These are phyloP conservation scores for Limnephilus lunatus DNA, from an alignment of 2,888 invertebrate species.

Conservation along the genomic window DNA sequence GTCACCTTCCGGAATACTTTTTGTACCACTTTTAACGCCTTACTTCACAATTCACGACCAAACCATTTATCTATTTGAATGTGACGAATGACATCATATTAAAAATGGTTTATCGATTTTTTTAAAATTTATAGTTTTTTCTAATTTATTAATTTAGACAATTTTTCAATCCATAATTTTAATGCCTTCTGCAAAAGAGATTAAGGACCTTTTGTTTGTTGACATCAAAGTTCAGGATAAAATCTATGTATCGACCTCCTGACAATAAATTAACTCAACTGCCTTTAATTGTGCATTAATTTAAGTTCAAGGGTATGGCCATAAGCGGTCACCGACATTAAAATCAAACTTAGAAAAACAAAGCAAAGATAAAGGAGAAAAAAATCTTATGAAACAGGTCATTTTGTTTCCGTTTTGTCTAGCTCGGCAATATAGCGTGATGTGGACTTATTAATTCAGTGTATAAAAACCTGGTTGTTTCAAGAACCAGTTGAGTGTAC, in stretches of 20 bases:
- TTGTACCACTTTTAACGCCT: slow-evolving; percentile 37
- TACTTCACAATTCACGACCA: slow-evolving; percentile 3
- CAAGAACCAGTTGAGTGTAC: background rate
- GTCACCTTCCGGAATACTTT: slow-evolving; percentile 45
- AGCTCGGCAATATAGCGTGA: background rate
- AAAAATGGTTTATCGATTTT: too few relatives aligned
- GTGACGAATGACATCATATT: background rate
- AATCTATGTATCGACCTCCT: background rate
- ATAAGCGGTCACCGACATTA: background rate
- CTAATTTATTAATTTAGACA: too few relatives aligned
- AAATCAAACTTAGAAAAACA: background rate
- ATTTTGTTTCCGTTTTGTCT: background rate
- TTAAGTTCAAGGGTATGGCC: background rate
- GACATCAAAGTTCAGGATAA: background rate
- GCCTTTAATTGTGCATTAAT: background rate
- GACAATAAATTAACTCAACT: background rate
- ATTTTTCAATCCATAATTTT: too few relatives aligned
- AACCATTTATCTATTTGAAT: background rate
- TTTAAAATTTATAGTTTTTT: too few relatives aligned
- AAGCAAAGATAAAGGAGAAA: background rate
- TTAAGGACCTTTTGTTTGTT: background rate
- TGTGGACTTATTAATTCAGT: background rate
- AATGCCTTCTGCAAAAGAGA: background rate
- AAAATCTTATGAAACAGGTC: background rate
- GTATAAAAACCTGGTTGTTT: background rate